Evolutionary conservation across 2,888 invertebrate genomes (phyloP).

Genomic region (Melanophora roralis): DNA sequence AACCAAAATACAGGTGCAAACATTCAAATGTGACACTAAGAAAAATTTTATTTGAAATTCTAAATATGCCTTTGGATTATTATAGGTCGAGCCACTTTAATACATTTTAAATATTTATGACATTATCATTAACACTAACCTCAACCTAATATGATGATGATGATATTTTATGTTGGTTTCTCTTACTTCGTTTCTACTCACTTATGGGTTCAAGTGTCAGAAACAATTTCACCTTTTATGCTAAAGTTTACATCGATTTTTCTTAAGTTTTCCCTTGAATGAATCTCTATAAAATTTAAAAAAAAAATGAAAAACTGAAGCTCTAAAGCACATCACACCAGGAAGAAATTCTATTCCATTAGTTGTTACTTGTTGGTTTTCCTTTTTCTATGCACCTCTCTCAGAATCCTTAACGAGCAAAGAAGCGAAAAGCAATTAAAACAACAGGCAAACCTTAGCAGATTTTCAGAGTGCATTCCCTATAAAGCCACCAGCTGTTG

Average conservation of each 20-base stretch:
- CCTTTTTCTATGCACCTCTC: conserved; percentile 12
- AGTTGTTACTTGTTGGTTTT: conserved; percentile 9
- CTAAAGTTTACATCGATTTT: conserved; percentile 62
- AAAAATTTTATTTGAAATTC: too few relatives aligned
- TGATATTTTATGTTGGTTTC: not conserved
- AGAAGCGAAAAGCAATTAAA: conserved; percentile 61
- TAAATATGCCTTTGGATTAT: too few relatives aligned
- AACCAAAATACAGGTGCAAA: too few relatives aligned
- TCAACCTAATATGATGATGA: not conserved
- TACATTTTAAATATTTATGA: not conserved
- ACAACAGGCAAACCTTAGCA: conserved; percentile 31
- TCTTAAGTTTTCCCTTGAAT: conserved; percentile 43
- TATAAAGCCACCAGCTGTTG: conserved; percentile 56
- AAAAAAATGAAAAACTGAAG: not conserved
- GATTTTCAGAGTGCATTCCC: conserved; percentile 35
- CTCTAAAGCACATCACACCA: conserved; percentile 11
- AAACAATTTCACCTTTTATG: conserved; percentile 62
- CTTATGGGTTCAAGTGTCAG: conserved; percentile 56
- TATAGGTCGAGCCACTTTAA: too few relatives aligned
- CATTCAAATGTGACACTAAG: too few relatives aligned
- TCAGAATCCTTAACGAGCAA: conserved; percentile 47
- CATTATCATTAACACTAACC: not conserved
- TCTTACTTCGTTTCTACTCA: conserved; percentile 19
- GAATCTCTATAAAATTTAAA: conserved; percentile 20
- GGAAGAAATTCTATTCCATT: conserved; percentile 35